These are phyloP conservation scores for Fopius arisanus DNA, from an alignment of 1,140 invertebrate genomes.

Conservation along the genomic window DNA sequence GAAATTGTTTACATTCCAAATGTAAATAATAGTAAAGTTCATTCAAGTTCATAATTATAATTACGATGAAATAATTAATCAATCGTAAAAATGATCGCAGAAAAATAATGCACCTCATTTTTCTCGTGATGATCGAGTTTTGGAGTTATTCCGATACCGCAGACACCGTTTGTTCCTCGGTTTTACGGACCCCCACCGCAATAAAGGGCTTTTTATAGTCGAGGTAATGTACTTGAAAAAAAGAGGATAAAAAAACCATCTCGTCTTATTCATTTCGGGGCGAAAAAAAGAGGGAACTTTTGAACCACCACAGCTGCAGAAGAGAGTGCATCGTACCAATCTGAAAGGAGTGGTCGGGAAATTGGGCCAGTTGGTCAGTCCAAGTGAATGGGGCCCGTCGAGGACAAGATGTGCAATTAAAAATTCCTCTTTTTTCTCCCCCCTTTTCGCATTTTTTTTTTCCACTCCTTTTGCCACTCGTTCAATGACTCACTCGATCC, in stretches of 20 bases:
- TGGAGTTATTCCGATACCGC: constrained; percentile 5
- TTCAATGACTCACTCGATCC: constrained; percentile 2
- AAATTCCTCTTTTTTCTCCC: background rate
- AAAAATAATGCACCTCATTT: background rate
- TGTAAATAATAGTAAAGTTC: too few species aligned
- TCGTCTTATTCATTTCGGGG: background rate
- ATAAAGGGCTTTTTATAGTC: constrained; percentile 13
- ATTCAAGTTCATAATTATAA: too few species aligned
- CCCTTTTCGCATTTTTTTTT: background rate
- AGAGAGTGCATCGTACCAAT: constrained; percentile 7
- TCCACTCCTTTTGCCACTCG: background rate
- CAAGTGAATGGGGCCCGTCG: constrained; percentile 15
- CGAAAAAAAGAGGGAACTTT: background rate
- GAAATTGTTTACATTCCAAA: too few species aligned
- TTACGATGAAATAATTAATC: too few species aligned
- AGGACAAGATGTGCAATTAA: constrained; percentile 8
- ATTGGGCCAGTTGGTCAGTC: constrained; percentile 32
- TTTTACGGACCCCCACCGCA: background rate
- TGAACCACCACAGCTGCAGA: background rate
- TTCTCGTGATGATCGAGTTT: background rate
- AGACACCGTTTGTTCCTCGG: background rate
- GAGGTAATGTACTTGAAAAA: background rate
- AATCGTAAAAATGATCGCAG: background rate
- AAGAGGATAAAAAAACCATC: background rate
- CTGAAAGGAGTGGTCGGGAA: constrained; percentile 13